Base-by-base conservation (phyloP, 2,888 invertebrate genomes). In the Ophion costatus region DNA sequence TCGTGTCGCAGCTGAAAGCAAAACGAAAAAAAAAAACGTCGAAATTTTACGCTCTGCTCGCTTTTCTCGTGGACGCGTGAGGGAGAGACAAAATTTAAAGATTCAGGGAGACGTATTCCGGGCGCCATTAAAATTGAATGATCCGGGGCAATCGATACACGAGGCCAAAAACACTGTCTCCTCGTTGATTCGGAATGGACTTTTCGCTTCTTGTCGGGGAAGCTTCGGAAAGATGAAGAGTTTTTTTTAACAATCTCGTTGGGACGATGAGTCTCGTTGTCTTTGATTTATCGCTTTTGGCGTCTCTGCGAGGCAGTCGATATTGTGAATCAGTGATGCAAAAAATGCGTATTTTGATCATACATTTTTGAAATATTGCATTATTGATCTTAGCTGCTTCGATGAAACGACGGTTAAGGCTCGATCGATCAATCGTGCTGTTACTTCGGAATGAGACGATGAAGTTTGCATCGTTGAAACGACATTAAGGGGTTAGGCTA, bases 1-100 rank as follows among this genome's bases (percentile, higher is more conserved):
- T 93, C 93, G 73, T 91, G 91, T 84, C 91, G 91, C 71, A 92
- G 88, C 92, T 93, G 87, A 69, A 90, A 90, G 38, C 5, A 67
- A 20, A 67, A 4, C 24, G n/a, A 24, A 24, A 2, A 56, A 14
- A 61, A 33, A 7, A 61, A 64, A 11, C 11, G 14, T 51, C 3
- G 29, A 74, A 14, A 29, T 63, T 74, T 45, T 1, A 59, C n/a
- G 10, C 63, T 7, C 10, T 11, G 5, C 20, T 20, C 17, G 20
- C 20, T 38, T 22, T 6, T 14, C 1, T 10, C 11, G n/a, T 17
- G 4, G 24, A 1, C 22, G 10, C 20, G 14, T 6, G 20, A 42
- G 20, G 42, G n/a, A n/a, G 33, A 22, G 57, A 5, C 17, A 67
- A 22, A 33, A 22, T 22, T 51, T 33, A n/a, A 56, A 29, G 17